Evolutionary conservation across 2,797 vertebrate genomes (phyloP).

Genomic region (Pangasius djambal): DNA sequence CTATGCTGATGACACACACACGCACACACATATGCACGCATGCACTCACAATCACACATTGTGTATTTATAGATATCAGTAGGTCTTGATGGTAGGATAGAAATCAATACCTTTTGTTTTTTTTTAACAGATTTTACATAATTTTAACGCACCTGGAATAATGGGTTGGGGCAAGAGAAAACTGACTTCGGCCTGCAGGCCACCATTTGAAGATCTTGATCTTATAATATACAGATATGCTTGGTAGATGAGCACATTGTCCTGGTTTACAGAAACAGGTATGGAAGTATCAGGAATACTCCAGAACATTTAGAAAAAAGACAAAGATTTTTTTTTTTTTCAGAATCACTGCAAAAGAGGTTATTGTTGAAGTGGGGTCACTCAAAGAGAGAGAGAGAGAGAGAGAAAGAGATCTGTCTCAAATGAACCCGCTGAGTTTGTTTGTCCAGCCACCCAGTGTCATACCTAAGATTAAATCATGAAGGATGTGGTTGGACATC

Average conservation of each 20-base stretch:
- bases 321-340: background rate
- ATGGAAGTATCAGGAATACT: background rate
- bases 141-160: background rate
- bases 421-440: conserved; percentile 65
- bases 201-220: background rate
- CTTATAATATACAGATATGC: background rate
- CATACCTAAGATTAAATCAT: conserved; percentile 70
- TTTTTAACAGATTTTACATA: background rate
- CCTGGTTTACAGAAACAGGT: background rate
- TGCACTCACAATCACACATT: background rate
- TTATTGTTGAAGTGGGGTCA: conserved; percentile 7
- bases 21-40: background rate
- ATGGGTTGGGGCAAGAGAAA: background rate
- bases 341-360: background rate
- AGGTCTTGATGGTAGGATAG: background rate
- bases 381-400: background rate
- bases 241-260: background rate
- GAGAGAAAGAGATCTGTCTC: conserved; percentile 24
- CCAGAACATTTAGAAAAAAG: background rate
- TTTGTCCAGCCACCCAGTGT: conserved; percentile 69
- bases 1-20: background rate
- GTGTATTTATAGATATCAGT: background rate
- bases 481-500: conserved; percentile 72
- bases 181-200: background rate
- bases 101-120: background rate